phyloP scores from a whole-genome alignment of 2,113 vertebrate genomes.

The Odobenus rosmarus region DNA sequence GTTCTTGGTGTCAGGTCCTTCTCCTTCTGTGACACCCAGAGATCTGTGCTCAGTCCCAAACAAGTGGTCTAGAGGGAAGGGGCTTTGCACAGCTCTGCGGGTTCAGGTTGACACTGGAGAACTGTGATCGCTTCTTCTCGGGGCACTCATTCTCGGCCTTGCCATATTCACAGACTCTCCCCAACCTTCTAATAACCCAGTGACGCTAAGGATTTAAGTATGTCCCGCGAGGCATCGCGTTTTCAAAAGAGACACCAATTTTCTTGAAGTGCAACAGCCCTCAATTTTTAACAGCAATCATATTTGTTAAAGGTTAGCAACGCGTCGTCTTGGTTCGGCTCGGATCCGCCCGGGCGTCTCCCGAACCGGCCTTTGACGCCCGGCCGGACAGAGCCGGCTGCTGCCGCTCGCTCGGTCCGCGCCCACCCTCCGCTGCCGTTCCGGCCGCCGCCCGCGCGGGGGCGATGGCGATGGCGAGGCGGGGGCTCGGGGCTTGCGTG shows the following conservation, averaged over 20 bases:
- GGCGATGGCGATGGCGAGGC: background rate
- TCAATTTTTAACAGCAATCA: background rate
- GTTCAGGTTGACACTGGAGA: slow-evolving; percentile 91
- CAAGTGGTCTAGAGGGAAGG: slow-evolving; percentile 84
- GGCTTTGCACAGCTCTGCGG: slow-evolving; percentile 88
- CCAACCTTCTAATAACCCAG: slow-evolving; percentile 92
- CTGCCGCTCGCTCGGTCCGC: background rate
- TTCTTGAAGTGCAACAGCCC: background rate
- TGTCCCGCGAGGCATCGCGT: slow-evolving; percentile 83
- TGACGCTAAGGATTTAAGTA: slow-evolving; percentile 92
- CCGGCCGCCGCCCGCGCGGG: background rate
- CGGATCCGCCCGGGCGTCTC: slow-evolving; percentile 90
- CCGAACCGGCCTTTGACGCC: slow-evolving; percentile 92
- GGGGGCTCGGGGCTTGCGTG: background rate
- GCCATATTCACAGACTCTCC: slow-evolving; percentile 92
- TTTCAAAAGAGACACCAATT: background rate
- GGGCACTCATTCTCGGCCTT: slow-evolving; percentile 92
- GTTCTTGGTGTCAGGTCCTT: slow-evolving; percentile 50
- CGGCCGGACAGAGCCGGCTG: accelerated
- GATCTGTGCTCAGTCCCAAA: slow-evolving; percentile 89
- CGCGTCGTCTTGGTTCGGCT: slow-evolving; percentile 93
- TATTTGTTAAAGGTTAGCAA: background rate
- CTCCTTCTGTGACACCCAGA: slow-evolving; percentile 89
- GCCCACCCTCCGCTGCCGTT: background rate
- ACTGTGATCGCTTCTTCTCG: slow-evolving; percentile 90